A percentile compares a stretch with the other conserved stretches of the same genome.
phyloP scores from a whole-genome alignment of 2,888 invertebrate genomes.

The Quadroppia sp. region DNA sequence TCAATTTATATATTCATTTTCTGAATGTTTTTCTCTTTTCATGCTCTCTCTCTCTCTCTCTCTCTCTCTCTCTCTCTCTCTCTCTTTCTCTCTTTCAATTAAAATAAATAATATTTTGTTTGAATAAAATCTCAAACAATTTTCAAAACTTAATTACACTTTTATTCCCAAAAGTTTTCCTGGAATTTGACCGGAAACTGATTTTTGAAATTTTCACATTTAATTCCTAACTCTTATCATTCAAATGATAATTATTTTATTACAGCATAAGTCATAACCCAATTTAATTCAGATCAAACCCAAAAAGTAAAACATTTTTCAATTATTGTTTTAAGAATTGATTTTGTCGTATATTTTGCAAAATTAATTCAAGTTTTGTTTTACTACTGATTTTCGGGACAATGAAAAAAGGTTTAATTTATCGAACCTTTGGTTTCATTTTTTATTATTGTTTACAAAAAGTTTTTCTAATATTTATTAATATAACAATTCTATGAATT shows the following conservation, averaged over 20 bases:
- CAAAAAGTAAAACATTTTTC: too few relatives aligned
- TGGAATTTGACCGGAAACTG: constrained; percentile 11
- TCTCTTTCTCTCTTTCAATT: neutral
- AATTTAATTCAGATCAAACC: constrained; percentile 9
- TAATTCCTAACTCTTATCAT: neutral
- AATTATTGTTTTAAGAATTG: too few relatives aligned
- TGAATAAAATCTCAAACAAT: too few relatives aligned
- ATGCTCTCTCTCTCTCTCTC: too few relatives aligned
- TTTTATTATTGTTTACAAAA: too few relatives aligned
- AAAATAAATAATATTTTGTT: neutral
- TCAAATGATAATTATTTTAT: constrained; percentile 1
- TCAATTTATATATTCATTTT: neutral
- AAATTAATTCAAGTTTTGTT: too few relatives aligned
- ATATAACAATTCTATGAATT: too few relatives aligned
- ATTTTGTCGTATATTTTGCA: too few relatives aligned
- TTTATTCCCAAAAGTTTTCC: neutral
- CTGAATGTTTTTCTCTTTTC: neutral
- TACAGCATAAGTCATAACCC: constrained; percentile 10
- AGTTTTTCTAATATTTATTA: too few relatives aligned
- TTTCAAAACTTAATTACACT: neutral
- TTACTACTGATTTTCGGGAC: too few relatives aligned
- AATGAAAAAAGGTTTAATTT: too few relatives aligned
- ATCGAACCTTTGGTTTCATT: too few relatives aligned
- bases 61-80: neutral
- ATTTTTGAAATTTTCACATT: neutral